Base-by-base conservation (phyloP, 2,888 invertebrate species). In the Tanypteryx hageni region DNA sequence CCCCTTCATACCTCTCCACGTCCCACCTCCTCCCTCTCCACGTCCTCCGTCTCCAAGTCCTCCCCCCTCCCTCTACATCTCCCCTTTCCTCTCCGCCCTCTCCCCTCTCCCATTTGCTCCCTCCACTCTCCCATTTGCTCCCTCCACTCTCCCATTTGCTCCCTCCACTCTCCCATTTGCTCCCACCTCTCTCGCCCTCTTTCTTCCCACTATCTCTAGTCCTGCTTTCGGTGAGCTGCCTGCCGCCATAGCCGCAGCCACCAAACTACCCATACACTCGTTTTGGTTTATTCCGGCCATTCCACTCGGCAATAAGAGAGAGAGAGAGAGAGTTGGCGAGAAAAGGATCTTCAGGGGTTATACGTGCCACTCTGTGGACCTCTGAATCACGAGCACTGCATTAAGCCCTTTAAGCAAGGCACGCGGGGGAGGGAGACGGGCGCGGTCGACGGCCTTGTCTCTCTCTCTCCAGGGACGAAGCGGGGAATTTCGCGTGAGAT, bases 321-420 rank as follows among this genome's bases (percentile, higher is more conserved):
- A 56, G 9, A 44, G 44, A 14, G 64, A 76, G n/a, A 18, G 44
- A 44, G 56, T 16, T 82, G 18, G 83, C 5, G 56, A 14, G n/a
- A 83, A 83, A n/a, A 44, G 57, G 61, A 64, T 31, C 59, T 44
- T 44, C 89, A 44, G 18, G 44, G 89, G 18, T 64, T 64, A 89
- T 89, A 31, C 61, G 61, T 59, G 86, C 16, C 86, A 16, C 0
- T 61, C 89, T 57, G 83, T 89, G 16, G 64, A 0, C 61, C 61
- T 31, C 86, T 86, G 61, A 27, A 27, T 27, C 86, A 85, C 58
- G 58, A 27, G 86, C 27, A 64, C 89, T 89, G 64, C 64, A 89
- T 89, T 89, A 89, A 61, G 64, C 64, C n/a, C 89, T 89, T 64
- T 59, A 56, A 57, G n/a, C 76, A 10, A 44, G 5, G 44, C 3